Conservation (phyloP, 2,797 vertebrate genomes). For the Fistularia commersonii region DNA sequence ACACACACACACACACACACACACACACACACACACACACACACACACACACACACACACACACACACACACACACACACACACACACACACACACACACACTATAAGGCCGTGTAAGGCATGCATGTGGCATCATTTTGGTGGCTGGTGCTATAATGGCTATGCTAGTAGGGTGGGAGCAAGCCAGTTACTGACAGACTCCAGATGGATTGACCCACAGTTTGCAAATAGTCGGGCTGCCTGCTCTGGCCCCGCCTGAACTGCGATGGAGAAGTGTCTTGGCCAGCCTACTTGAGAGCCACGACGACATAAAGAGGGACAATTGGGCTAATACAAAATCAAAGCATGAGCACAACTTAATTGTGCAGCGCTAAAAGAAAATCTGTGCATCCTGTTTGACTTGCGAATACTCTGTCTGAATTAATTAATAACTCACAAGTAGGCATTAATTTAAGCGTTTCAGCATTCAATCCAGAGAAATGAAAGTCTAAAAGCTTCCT, state of each 20-base stretch:
- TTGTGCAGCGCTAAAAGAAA: too few relatives aligned
- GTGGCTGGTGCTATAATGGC: conserved; percentile 50
- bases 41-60: too few relatives aligned
- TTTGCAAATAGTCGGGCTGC: conserved; percentile 9
- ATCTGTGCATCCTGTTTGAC: too few relatives aligned
- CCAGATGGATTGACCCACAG: conserved; percentile 60
- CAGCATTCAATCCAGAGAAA: too few relatives aligned
- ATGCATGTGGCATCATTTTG: conserved; percentile 40
- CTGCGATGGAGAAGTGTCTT: neutral
- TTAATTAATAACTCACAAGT: too few relatives aligned
- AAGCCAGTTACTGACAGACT: conserved; percentile 55
- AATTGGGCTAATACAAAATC: neutral
- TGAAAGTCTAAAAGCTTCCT: neutral
- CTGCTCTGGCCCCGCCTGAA: conserved; percentile 6
- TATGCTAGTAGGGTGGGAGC: conserved; percentile 60
- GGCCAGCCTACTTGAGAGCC: conserved; percentile 20
- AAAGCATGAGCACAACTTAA: too few relatives aligned
- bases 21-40: too few relatives aligned
- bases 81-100: too few relatives aligned
- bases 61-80: too few relatives aligned
- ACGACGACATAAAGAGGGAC: conserved; percentile 7
- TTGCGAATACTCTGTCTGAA: too few relatives aligned
- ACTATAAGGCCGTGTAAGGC: conserved; percentile 5
- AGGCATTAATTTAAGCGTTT: too few relatives aligned
- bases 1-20: too few relatives aligned